Base-by-base conservation (phyloP, 1,140 invertebrate genomes). In the Mamestra configurata region DNA sequence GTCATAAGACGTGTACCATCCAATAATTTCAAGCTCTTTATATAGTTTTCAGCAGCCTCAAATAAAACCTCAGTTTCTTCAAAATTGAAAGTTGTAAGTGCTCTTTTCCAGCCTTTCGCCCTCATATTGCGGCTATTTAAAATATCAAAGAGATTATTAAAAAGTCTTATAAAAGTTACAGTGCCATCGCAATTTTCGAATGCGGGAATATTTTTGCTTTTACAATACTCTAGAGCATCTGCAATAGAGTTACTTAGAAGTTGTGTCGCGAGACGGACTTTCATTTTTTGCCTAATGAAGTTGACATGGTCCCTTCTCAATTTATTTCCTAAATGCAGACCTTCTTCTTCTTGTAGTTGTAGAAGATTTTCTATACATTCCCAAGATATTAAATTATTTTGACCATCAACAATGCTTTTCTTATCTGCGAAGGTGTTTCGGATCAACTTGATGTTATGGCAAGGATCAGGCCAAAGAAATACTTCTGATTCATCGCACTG, bases 391-490 rank as follows among this genome's bases (percentile, higher is more conserved):
- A 68, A 76, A 37, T 78, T 15, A 57, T 79, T 82, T 18, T 88
- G 70, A 40, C 79, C 80, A 85, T 91, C 88, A 24, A 79, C 51
- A 46, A 91, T 77, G 46, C 53, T 73, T 80, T 81, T 80, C 40
- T 78, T 80, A 8, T 89, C 86, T 15, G 83, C 88, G n/a, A 89
- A 79, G 37, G 81, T 68, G 79, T 90, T 92, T 27, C 90, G 37
- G 11, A 91, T 61, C 72, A 92, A 82, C 82, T 92, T 92, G 31
- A 91, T 71, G 80, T 86, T 86, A 31, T 91, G 89, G 55, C 86
- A 84, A 0, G 86, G 75, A 75, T 91, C 88, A 27, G 81, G 75
- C 78, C 86, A 86, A 20, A 85, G 35, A 71, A 18, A 80, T 61
- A 88, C 37, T 59, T 72, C 68, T 18, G 10, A 22, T 24, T 57